Evolutionary conservation across 2,888 invertebrate genomes (phyloP).

Genomic region (Tenthredo scrophulariae): DNA sequence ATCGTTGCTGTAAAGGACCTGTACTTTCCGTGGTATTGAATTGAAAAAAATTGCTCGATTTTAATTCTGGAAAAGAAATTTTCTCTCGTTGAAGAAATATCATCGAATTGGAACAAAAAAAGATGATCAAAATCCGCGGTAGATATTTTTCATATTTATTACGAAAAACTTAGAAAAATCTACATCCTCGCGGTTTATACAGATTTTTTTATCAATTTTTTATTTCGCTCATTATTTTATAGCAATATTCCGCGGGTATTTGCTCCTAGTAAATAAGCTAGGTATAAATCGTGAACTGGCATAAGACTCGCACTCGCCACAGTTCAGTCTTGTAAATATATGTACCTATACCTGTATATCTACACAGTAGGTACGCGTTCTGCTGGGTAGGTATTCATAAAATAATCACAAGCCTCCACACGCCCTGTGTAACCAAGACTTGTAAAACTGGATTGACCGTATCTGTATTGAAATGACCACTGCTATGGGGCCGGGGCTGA

Average conservation of each 20-base stretch:
- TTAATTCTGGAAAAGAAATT: too few relatives aligned
- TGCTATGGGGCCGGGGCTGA: slow-evolving; percentile 10
- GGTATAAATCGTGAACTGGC: not conserved
- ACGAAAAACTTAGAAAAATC: not conserved
- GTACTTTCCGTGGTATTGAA: not conserved
- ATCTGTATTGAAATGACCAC: slow-evolving; percentile 60
- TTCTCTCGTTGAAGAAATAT: not conserved
- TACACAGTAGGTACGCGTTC: not conserved
- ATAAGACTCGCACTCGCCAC: slow-evolving; percentile 11
- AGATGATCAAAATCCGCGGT: not conserved
- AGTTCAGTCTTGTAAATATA: slow-evolving; percentile 10
- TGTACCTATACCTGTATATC: not conserved
- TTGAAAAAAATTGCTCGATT: not conserved
- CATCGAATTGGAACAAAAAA: not conserved
- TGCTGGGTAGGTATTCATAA: slow-evolving; percentile 34
- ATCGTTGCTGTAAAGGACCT: not conserved
- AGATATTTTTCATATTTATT: not conserved
- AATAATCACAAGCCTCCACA: slow-evolving; percentile 46
- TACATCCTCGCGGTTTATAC: slow-evolving; percentile 1
- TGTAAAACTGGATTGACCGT: slow-evolving; percentile 67
- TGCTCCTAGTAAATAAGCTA: slow-evolving; percentile 1
- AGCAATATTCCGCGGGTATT: not conserved
- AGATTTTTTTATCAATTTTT: not conserved
- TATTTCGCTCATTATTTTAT: not conserved
- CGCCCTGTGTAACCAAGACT: slow-evolving; percentile 60